Base-by-base conservation (phyloP, 2,797 vertebrate species). In the Sibirionetta formosa region DNA sequence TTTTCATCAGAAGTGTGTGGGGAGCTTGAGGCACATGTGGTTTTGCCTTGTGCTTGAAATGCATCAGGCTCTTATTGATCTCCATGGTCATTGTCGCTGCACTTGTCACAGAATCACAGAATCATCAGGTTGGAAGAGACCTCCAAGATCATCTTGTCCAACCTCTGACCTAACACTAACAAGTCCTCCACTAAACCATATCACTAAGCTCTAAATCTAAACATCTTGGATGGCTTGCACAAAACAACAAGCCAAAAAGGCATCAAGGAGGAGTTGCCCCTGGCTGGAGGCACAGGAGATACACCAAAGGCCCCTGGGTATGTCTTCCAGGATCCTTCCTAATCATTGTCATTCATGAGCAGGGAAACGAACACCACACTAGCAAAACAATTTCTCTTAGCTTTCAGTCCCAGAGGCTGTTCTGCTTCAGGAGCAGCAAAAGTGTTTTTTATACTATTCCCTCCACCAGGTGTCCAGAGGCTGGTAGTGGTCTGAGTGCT, bases 1-100 rank as follows among this genome's bases (percentile, higher is more conserved):
- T 4, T 73, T 73, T 70, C 9, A 87, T 56, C 26, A 78, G 61
- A 82, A 42, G 15, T 17, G 5, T 11, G 14, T 42, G 42, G 13
- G 33, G 26, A 88, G 11, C 24, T 42, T 38, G 36, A 82, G 53
- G 17, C 33, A 35, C 11, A 0, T 0, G 31, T 24, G 18, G 4
- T 53, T 82, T 61, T 35, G 26, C 23, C 16, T 33, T 68, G 17
- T 44, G 23, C 36, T 87, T 70, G 51, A 82, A 83, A 51, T 57
- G 17, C 7, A 56, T 26, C 42, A 68, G 35, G 27, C 15, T 70
- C 81, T 78, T 66, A 20, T 19, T 44, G 57, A 44, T 11, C 24
- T 63, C 33, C 36, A 26, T 1, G 6, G 36, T 24, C 42, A 14
- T 12, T 31, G 24, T 42, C 27, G 27, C 7, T 17, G 48, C 48